Base-by-base conservation (phyloP, 2,113 vertebrate genomes). In the Dicaeum eximium region DNA sequence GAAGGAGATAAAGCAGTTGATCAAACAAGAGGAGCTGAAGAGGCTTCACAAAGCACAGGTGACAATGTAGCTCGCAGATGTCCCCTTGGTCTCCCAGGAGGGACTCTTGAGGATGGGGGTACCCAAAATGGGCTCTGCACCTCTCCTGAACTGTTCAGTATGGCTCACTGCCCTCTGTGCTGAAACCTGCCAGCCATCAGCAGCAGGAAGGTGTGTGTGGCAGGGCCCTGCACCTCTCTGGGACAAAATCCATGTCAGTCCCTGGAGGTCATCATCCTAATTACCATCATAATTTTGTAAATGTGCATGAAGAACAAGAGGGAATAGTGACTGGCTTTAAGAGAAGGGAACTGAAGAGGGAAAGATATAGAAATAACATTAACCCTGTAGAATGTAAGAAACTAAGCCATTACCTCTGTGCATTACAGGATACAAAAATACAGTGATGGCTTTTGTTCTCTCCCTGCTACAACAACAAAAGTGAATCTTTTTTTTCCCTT, bases 11-110 rank as follows among this genome's bases (percentile, higher is more conserved):
- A 97, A 97, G 88, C 98, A 98, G 83, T 87, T 99, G 96, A 97
- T 97, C 42, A 99, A 99, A 92, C 98, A 98, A 95, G 99, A 99
- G 79, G 98, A 99, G 85, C 94, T 99, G 80, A 99, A 99, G 96
- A 98, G 99, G 91, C 99, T 99, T 85, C 98, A 99, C 96, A 98
- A 98, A 96, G 99, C 99, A 95, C 99, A 99, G 99, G 99, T 99
- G 96, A 96, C 83, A 38, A 80, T 1, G 2, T n/a, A 62, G 51
- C 51, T 90, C 0, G 0, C 40, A 70, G 31, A 21, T 64, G 60
- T 42, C 42, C 60, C n/a, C 14, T 67, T 74, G 60, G 40, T 64
- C 35, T 88, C 56, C 67, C 38, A 40, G 8, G 72, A 47, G 23
- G 9, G 44, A 35, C 35, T 86, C 1, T 9, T 0, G 2, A 54